A percentile compares a stretch with the other conserved stretches of the same genome.
These are phyloP conservation scores for Hoplodrina ambigua DNA, from an alignment of 2,888 invertebrate genomes.

Conservation along the genomic window DNA sequence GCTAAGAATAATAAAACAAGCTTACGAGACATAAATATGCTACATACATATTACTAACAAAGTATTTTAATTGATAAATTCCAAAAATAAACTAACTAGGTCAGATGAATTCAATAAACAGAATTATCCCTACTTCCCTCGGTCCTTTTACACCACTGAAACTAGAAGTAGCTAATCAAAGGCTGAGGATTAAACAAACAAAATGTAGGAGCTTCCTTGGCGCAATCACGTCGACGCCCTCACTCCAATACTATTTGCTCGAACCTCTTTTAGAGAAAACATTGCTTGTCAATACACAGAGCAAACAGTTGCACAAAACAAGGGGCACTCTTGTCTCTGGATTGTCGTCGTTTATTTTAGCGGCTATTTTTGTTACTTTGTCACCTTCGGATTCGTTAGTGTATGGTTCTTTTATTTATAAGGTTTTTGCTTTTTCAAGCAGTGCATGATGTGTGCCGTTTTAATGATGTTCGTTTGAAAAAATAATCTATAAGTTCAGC, in stretches of 20 bases:
- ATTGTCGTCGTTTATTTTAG: slow-evolving; percentile 73
- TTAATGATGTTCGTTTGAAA: slow-evolving; percentile 43
- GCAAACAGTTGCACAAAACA: slow-evolving; percentile 80
- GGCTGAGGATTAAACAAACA: slow-evolving; percentile 80
- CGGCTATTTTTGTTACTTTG: slow-evolving; percentile 59
- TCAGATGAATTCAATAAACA: slow-evolving; percentile 50
- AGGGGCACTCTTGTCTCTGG: slow-evolving; percentile 66
- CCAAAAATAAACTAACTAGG: slow-evolving; percentile 26
- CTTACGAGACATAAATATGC: neutral
- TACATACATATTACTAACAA: neutral
- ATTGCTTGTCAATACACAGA: slow-evolving; percentile 86
- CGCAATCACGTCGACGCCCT: slow-evolving; percentile 81
- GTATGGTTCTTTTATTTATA: slow-evolving; percentile 30
- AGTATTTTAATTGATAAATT: neutral
- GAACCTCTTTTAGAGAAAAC: slow-evolving; percentile 82
- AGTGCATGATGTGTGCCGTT: slow-evolving; percentile 27
- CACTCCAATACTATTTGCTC: slow-evolving; percentile 77
- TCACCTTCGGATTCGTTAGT: slow-evolving; percentile 71
- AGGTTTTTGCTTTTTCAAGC: slow-evolving; percentile 27
- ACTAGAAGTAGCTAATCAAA: slow-evolving; percentile 81
- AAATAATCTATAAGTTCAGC: neutral
- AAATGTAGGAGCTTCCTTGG: slow-evolving; percentile 76
- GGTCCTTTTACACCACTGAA: slow-evolving; percentile 61
- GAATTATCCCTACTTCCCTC: slow-evolving; percentile 50
- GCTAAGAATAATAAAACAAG: too few relatives aligned